Conservation (phyloP, 1,140 invertebrate species). For the Onthophagus taurus region DNA sequence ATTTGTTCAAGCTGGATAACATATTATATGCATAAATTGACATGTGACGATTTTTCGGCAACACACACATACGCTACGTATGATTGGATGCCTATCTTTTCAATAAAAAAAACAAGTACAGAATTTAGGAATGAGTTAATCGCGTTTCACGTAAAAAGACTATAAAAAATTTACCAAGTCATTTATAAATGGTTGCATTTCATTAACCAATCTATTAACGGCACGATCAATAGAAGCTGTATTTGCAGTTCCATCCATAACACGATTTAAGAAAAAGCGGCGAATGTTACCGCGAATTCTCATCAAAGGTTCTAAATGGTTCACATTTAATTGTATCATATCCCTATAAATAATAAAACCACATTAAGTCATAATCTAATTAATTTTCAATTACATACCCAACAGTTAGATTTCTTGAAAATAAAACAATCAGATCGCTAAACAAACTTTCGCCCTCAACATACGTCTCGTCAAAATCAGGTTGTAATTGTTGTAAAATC, state of each 20-base stretch:
- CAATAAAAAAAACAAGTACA: too few species aligned
- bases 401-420: conserved; percentile 31
- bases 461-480: conserved; percentile 33
- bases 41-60: too few species aligned
- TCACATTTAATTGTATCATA: conserved; percentile 24
- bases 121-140: too few species aligned
- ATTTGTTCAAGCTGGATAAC: too few species aligned
- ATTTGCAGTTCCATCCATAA: conserved; percentile 36
- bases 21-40: too few species aligned
- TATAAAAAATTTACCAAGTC: conserved; percentile 29
- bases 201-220: conserved; percentile 28
- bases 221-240: conserved; percentile 26
- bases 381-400: conserved; percentile 20
- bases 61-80: too few species aligned
- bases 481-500: conserved; percentile 36
- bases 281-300: conserved; percentile 37
- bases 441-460: conserved; percentile 39
- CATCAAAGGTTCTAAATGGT: conserved; percentile 27
- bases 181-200: conserved; percentile 30
- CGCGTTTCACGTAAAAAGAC: too few species aligned
- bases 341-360: conserved; percentile 24
- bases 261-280: conserved; percentile 39
- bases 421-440: conserved; percentile 36
- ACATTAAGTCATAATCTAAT: neutral
- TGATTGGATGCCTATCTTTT: too few species aligned